A percentile compares a stretch with the other conserved stretches of the same genome.
phyloP scores from a whole-genome alignment of 2,797 vertebrate genomes.

The Enteromius mattozi region DNA sequence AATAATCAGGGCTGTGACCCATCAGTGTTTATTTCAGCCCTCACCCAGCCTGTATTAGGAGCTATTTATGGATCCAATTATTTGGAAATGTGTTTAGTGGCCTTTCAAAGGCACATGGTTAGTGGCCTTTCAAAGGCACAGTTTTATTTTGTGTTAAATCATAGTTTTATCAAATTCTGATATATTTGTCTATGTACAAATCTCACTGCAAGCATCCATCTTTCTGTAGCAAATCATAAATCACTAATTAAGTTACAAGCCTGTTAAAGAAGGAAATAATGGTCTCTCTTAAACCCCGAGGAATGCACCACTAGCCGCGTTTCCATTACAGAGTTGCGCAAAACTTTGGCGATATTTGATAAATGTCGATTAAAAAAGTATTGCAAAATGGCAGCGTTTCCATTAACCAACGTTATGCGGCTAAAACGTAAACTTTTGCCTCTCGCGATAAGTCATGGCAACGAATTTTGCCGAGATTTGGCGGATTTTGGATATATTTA shows the following conservation, averaged over 20 bases:
- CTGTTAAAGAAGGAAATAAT: not conserved
- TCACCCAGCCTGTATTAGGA: slow-evolving; percentile 35
- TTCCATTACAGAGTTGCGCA: no score
- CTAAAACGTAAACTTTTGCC: no score
- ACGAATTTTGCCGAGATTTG: no score
- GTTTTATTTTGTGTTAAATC: not conserved
- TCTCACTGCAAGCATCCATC: not conserved
- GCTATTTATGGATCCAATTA: slow-evolving; percentile 57
- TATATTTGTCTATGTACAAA: not conserved
- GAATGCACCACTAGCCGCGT: not conserved
- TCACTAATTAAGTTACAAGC: not conserved
- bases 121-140: slow-evolving; percentile 50
- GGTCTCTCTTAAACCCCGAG: not conserved
- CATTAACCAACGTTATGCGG: no score
- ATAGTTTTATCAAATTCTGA: not conserved
- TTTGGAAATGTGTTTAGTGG: slow-evolving; percentile 46
- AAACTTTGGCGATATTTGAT: no score
- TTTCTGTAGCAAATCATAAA: not conserved
- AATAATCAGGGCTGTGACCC: slow-evolving; percentile 30
- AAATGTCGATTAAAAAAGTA: no score
- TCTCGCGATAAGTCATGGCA: no score
- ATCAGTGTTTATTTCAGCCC: slow-evolving; percentile 22
- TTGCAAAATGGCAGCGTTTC: no score
- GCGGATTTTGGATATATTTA: no score
- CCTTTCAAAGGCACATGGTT: slow-evolving; percentile 45